Base-by-base conservation (phyloP, 1,140 invertebrate genomes). In the Dreissena polymorpha region DNA sequence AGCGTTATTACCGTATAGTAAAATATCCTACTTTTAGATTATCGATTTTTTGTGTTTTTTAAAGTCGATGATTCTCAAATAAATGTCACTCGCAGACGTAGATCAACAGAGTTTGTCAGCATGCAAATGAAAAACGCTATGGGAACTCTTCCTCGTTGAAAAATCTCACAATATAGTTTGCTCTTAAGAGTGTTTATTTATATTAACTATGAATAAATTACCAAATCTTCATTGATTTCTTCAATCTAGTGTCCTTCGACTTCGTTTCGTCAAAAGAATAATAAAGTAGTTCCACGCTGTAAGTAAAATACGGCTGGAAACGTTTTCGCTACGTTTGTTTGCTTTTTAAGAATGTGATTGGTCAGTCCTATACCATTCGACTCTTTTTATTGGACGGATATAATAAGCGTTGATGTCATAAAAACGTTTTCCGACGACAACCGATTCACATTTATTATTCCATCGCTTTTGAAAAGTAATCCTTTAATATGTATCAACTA, bases 291-390 rank as follows among this genome's bases (percentile, higher is more conserved):
- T 12, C 72, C 3, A 18, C 50, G 12, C 1, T 21, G 0, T 7
- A 14, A 25, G 0, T 10, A n/a, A 60, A n/a, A 63, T 16, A 10
- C 8, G 0, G 60, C 18, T 6, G 8, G 21, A 29, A 64, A 75
- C 72, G 72, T 75, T 63, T 60, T 63, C 57, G 0, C 6, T 60
- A 75, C 72, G 72, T 75, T 64, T 64, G 3, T 10, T 0, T 10
- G 50, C 27, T 25, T 7, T 49, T 5, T 25, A 12, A 10, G 10
- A 63, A 49, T 75, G 13, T 64, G 72, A 75, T 75, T 75, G 72
- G 72, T 39, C 18, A 64, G 13, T 49, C 39, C 39, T 8, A 39
- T 39, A 8, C 39, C 3, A 39, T 39, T 39, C 8, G 39, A 2
- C 39, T 39, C 2, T 39, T 39, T 39, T 39, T 2, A 39, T 39